A percentile compares a stretch with the other conserved stretches of the same genome.
These are phyloP conservation scores for Plagodis pulveraria DNA, from an alignment of 2,888 invertebrate genomes.

Conservation along the genomic window DNA sequence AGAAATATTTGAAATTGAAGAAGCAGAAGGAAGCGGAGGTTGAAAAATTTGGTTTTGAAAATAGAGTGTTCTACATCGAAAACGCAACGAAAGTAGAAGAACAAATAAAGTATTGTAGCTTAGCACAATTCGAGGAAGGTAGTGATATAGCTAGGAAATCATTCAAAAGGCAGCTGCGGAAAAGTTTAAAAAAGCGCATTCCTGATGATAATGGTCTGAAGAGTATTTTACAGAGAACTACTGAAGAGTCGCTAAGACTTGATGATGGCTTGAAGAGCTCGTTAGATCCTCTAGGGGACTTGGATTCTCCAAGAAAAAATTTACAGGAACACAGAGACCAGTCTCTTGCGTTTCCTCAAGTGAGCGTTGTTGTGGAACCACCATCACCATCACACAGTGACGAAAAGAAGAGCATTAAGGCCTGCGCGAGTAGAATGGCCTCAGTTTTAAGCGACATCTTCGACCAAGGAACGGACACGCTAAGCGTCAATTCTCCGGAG, in stretches of 20 bases:
- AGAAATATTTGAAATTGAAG: conserved; percentile 82
- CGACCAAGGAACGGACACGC: conserved; percentile 72
- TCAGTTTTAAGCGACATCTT: conserved; percentile 77
- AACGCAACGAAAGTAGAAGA: conserved; percentile 80
- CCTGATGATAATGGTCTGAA: conserved; percentile 62
- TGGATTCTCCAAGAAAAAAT: conserved; percentile 27
- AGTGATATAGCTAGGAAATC: conserved; percentile 93
- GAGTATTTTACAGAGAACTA: conserved; percentile 64
- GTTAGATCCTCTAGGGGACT: conserved; percentile 31
- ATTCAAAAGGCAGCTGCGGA: conserved; percentile 84
- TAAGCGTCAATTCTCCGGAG: conserved; percentile 75
- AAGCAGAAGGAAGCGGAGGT: conserved; percentile 67
- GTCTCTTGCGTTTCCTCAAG: conserved; percentile 83
- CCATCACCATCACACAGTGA: conserved; percentile 90
- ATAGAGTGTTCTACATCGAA: conserved; percentile 87
- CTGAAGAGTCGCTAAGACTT: conserved; percentile 57
- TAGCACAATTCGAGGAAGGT: conserved; percentile 93
- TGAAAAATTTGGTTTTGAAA: conserved; percentile 89
- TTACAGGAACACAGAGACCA: conserved; percentile 34
- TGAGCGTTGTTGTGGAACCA: conserved; percentile 90
- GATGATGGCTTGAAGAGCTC: conserved; percentile 35
- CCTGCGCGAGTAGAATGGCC: conserved; percentile 73
- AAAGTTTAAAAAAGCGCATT: conserved; percentile 73
- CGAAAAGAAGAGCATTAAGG: conserved; percentile 76
- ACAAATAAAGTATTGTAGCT: conserved; percentile 89